Base-by-base conservation (phyloP, 2,888 invertebrate genomes). In the Plusia festucae region DNA sequence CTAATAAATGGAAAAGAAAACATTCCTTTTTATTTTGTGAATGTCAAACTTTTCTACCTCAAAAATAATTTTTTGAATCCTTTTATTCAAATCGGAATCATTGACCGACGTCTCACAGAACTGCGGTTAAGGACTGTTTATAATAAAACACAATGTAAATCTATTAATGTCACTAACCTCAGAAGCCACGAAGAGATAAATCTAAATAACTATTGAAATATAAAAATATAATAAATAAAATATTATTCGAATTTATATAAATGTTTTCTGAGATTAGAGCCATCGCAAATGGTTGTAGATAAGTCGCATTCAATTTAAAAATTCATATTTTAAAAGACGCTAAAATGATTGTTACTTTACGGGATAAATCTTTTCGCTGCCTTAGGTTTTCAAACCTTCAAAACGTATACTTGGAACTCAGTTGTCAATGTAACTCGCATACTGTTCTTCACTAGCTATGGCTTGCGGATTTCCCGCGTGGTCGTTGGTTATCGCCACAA, bases 201-300 rank as follows among this genome's bases (percentile, higher is more conserved):
- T 52, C 46, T 8, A 15, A 60, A 57, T 8, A 54, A 54, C 32
- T 65, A 65, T 30, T 68, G 53, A 57, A 60, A 44, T 46, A 54
- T 49, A 9, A 57, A 60, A 49, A 58, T 22, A 15, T 60, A n/a
- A n/a, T n/a, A n/a, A n/a, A n/a, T n/a, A 20, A 52, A 40, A 9
- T 30, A 30, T 9, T 30, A 40, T 4, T 40, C n/a, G n/a, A 40
- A 40, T 9, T 30, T 40, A n/a, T n/a, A 2, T 6, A 40, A 40
- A n/a, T n/a, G n/a, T n/a, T n/a, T 40, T 40, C 7, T 40, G n/a
- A 40, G 40, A n/a, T 40, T 40, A n/a, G n/a, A n/a, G 40, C 40
- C n/a, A n/a, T 40, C 40, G 15, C 5, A 34, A 34, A n/a, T 40
- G n/a, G 40, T 40, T 40, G 40, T n/a, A 40, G 40, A 40, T 40